Evolutionary conservation across 2,797 vertebrate species (phyloP).

Genomic region (Micromesistius poutassou): DNA sequence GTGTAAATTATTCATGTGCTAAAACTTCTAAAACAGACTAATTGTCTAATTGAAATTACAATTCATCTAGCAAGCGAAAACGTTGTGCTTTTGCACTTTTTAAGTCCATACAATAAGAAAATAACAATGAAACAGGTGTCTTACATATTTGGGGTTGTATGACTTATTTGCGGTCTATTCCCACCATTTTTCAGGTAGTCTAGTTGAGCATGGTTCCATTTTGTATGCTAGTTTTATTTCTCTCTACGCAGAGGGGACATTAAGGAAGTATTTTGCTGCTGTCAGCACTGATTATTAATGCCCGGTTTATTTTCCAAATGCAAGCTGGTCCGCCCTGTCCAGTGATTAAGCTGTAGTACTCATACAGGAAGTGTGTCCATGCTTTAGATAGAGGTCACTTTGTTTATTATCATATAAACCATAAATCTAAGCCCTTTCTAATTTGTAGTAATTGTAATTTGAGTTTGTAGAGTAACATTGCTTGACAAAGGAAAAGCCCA

Average conservation of each 20-base stretch:
- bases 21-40: neutral
- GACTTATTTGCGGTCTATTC: neutral
- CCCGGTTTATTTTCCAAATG: neutral
- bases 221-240: neutral
- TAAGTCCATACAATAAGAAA: neutral
- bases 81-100: neutral
- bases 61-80: neutral
- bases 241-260: neutral
- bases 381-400: neutral
- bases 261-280: neutral
- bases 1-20: neutral
- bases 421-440: neutral
- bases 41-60: too few species aligned
- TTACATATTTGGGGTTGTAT: neutral
- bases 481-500: neutral
- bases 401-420: neutral
- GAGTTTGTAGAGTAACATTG: constrained; percentile 1
- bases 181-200: neutral
- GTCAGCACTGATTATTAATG: neutral
- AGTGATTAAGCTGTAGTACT: constrained; percentile 18
- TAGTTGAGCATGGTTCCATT: neutral
- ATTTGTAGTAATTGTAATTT: neutral
- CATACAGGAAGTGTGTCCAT: constrained; percentile 3
- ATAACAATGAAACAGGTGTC: neutral
- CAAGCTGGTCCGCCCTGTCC: neutral